Conservation (phyloP, 2,113 vertebrate species). For the Psittacara wagleri region DNA sequence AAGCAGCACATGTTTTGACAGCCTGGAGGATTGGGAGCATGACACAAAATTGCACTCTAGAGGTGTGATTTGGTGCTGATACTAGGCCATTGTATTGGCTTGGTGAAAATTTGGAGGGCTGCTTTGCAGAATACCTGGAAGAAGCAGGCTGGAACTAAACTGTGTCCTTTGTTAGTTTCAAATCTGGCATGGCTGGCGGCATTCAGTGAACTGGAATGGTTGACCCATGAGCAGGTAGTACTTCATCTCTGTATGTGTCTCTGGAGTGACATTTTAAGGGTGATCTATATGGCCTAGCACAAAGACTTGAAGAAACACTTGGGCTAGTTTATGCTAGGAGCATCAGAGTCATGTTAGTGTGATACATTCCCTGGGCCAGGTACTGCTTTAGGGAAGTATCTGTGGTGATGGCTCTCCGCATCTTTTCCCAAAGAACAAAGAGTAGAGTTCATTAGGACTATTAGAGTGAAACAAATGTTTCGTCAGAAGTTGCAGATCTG, state of each 20-base stretch:
- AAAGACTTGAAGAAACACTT: background rate
- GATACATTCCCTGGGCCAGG: background rate
- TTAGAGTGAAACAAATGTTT: background rate
- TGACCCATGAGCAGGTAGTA: background rate
- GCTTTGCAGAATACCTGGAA: background rate
- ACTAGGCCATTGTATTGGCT: background rate
- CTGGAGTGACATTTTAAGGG: background rate
- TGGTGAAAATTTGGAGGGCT: background rate
- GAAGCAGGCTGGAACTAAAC: background rate
- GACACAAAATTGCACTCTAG: background rate
- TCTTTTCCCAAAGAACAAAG: background rate
- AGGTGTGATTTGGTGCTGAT: background rate
- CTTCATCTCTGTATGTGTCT: rapidly evolving
- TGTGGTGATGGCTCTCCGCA: background rate
- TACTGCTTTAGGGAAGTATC: background rate
- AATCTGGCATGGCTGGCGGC: background rate
- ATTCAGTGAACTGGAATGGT: background rate
- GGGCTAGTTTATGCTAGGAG: background rate
- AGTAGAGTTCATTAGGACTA: background rate
- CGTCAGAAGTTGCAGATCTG: background rate
- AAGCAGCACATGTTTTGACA: background rate
- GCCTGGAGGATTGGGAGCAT: background rate
- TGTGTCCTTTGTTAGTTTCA: background rate
- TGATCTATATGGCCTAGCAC: background rate
- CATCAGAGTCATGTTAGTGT: background rate